Evolutionary conservation across 53 echinoderm and acorn worm genomes (phyloP).

Genomic region (Luidia sarsii): DNA sequence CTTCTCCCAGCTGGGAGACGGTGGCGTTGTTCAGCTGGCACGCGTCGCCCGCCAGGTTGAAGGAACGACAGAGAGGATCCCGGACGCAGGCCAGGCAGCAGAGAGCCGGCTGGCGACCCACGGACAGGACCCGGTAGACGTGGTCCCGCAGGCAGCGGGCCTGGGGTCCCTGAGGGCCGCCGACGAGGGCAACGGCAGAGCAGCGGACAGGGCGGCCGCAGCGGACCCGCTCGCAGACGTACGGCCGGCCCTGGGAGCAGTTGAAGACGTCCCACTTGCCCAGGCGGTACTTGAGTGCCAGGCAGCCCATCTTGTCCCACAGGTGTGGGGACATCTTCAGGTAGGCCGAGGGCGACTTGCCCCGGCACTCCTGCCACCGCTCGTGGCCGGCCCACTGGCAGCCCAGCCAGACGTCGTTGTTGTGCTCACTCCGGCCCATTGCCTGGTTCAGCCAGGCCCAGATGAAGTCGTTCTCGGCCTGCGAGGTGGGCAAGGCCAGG

Average conservation of each 20-base stretch:
- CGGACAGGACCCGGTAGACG: constrained; percentile 11
- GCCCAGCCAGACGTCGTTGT: constrained; percentile 22
- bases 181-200: neutral
- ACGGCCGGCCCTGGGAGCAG: neutral
- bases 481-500: constrained; percentile 31
- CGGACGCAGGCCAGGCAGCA: constrained; percentile 32
- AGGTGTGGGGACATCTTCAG: neutral
- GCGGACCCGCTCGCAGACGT: constrained; percentile 14
- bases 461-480: constrained; percentile 15
- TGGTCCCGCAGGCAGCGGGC: constrained; percentile 30
- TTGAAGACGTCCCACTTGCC: constrained; percentile 1
- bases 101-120: constrained; percentile 4
- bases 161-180: neutral
- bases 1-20: constrained; percentile 20
- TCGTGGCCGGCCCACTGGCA: neutral
- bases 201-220: constrained; percentile 14
- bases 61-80: constrained; percentile 35
- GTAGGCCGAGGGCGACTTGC: neutral
- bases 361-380: neutral
- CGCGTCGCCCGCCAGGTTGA: constrained; percentile 16
- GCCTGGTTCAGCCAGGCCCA: constrained; percentile 7
- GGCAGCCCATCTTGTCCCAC: neutral
- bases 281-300: constrained; percentile 1
- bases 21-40: constrained; percentile 41
- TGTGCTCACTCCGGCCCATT: neutral